These are phyloP conservation scores for Larimichthys polyactis DNA, from an alignment of 2,113 vertebrate genomes.

Conservation along the genomic window DNA sequence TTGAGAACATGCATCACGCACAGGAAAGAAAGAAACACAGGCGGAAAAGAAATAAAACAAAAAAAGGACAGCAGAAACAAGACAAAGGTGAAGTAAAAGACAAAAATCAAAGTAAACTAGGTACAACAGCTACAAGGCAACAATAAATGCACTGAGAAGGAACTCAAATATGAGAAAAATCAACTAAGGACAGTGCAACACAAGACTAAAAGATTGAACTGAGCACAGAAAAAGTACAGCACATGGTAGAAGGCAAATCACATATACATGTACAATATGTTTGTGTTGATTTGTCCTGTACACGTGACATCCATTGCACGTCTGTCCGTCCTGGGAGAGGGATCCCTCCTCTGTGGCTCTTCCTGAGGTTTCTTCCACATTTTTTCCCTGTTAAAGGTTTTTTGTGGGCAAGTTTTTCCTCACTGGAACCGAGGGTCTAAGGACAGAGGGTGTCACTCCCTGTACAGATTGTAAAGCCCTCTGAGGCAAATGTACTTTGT, in stretches of 20 bases:
- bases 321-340: too few species aligned
- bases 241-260: constrained; percentile 2
- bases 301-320: too few species aligned
- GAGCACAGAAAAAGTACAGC: constrained; percentile 2
- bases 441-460: too few species aligned
- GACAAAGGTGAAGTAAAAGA: constrained; percentile 56
- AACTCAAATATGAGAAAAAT: constrained; percentile 67
- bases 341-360: too few species aligned
- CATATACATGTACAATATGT: not conserved
- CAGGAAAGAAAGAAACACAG: constrained; percentile 38
- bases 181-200: constrained; percentile 11
- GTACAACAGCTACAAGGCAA: constrained; percentile 36
- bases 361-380: too few species aligned
- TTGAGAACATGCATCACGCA: constrained; percentile 83
- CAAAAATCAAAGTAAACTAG: constrained; percentile 56
- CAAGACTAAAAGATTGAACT: constrained; percentile 36
- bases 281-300: too few species aligned
- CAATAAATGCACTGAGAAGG: constrained; percentile 64
- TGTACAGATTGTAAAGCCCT: too few species aligned
- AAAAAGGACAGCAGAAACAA: constrained; percentile 56
- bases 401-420: too few species aligned
- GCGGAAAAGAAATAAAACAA: constrained; percentile 45
- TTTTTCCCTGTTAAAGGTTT: too few species aligned
- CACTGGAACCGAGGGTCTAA: too few species aligned
- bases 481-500: too few species aligned